Base-by-base conservation (phyloP, 2,888 invertebrate species). In the Drosophila imparisetae region DNA sequence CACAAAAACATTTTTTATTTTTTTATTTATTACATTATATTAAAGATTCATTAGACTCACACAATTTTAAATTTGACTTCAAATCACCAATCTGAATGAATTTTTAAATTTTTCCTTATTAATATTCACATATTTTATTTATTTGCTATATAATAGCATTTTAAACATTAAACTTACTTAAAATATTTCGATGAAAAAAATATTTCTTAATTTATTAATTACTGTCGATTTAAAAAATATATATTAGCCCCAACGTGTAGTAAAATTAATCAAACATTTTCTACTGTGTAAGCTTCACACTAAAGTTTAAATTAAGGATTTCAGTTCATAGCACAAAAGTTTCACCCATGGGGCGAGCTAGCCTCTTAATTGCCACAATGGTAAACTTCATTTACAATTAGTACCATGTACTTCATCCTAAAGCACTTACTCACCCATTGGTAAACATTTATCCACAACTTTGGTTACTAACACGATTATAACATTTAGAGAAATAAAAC, bases 321-420 rank as follows among this genome's bases (percentile, higher is more conserved):
- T 34, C 2, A 32, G 38, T 42, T 54, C 2, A 29, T 36, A 13
- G 34, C n/a, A 34, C 29, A 58, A 71, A 64, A 72, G 52, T 57
- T 72, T 50, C 38, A 48, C 30, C 42, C 30, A 34, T 49, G 48
- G 42, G 55, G 36, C 55, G 36, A 55, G 65, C 27, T 63, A 29
- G 62, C 48, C 36, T 57, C 71, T 60, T 73, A 71, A 76, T 70
- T 73, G 74, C 83, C 80, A 67, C 83, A 78, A 75, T 77, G 81
- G 77, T 76, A 81, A 86, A 87, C 87, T 88, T 88, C 80, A 82
- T 81, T 87, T 84, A 88, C 88, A 87, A 87, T 87, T 87, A 86
- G 81, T 82, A 71, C 78, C 75, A 69, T 81, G 80, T 81, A 80
- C 70, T 73, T 73, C 58, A 75, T 78, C 45, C 29, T 66, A 10